A percentile compares a stretch with the other conserved stretches of the same genome.
phyloP scores from a whole-genome alignment of 1,140 invertebrate species.

The Brachionus asplanchnoidis region DNA sequence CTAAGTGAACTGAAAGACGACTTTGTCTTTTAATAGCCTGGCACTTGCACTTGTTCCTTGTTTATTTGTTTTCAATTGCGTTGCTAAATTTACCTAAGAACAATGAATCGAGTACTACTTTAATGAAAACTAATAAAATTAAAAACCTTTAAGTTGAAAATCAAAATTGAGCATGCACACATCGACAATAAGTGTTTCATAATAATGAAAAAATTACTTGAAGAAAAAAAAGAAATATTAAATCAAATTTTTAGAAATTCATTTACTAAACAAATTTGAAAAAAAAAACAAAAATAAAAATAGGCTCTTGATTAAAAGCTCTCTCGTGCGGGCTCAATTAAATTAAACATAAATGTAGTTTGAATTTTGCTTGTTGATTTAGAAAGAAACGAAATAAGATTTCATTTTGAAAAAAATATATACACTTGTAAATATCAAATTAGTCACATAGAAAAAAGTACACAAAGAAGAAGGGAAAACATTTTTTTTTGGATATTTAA shows the following conservation, averaged over 20 bases:
- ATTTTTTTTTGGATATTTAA: background rate
- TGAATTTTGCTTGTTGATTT: background rate
- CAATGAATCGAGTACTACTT: background rate
- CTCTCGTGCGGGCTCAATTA: background rate
- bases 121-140: background rate
- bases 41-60: background rate
- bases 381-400: background rate
- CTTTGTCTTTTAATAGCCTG: background rate
- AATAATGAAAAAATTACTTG: background rate
- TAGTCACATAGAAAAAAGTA: background rate
- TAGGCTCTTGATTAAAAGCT: background rate
- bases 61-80: background rate
- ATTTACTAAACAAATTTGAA: background rate
- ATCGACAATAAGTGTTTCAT: background rate
- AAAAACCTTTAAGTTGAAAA: background rate
- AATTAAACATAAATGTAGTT: background rate
- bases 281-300: background rate
- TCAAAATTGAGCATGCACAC: background rate
- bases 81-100: background rate
- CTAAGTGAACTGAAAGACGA: no score
- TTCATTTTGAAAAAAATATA: background rate
- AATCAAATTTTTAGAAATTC: background rate
- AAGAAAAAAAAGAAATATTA: background rate
- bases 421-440: constrained; percentile 21
- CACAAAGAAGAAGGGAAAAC: background rate